Evolutionary conservation across 2,797 vertebrate genomes (phyloP).

Genomic region (Champsocephalus esox): DNA sequence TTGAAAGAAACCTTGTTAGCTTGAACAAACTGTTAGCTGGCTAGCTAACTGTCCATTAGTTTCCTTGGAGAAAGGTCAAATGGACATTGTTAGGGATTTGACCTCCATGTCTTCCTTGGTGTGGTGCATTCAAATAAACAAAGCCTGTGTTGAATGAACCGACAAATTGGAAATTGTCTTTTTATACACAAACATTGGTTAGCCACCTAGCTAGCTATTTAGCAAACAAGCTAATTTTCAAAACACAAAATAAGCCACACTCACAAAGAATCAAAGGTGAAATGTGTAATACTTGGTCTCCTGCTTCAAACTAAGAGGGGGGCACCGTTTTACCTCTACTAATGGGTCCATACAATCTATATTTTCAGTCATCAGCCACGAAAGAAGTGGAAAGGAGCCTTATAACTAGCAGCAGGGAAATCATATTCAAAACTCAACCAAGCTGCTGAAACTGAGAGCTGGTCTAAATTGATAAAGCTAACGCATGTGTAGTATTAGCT

Average conservation of each 20-base stretch:
- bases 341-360: too few species aligned
- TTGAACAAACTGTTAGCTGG: background rate
- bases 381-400: too few species aligned
- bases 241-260: conserved; percentile 19
- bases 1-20: background rate
- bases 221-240: conserved; percentile 6
- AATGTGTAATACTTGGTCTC: too few species aligned
- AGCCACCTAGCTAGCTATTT: conserved; percentile 1
- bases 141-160: conserved; percentile 14
- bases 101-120: background rate
- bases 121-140: conserved; percentile 8
- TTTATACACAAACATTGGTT: conserved; percentile 14
- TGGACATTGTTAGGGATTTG: background rate
- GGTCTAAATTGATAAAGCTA: too few species aligned
- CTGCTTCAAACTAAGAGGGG: too few species aligned
- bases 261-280: conserved; percentile 12
- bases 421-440: too few species aligned
- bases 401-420: too few species aligned
- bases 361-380: too few species aligned
- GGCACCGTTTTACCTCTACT: too few species aligned
- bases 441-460: too few species aligned
- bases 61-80: background rate
- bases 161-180: background rate
- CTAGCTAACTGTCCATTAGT: background rate
- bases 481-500: too few species aligned